These are phyloP conservation scores for Erebia palarica DNA, from an alignment of 2,888 invertebrate species.

Conservation along the genomic window DNA sequence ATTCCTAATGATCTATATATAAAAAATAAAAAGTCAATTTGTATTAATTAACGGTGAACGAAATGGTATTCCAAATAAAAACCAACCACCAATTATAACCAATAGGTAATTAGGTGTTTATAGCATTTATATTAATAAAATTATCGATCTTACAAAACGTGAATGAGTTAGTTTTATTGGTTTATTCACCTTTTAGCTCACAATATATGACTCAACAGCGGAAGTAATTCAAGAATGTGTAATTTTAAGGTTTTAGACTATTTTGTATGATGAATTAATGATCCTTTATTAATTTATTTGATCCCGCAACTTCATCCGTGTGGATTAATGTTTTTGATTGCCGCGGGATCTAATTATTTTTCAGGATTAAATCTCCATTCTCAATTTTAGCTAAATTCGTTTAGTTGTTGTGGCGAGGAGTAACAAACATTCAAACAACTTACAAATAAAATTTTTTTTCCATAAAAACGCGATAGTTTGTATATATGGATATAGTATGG, in stretches of 20 bases:
- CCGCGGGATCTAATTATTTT: too few relatives aligned
- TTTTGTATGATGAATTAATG: not conserved
- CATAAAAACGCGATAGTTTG: too few relatives aligned
- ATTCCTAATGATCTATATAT: constrained; percentile 8
- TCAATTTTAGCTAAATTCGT: too few relatives aligned
- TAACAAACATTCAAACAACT: too few relatives aligned
- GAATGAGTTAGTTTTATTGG: constrained; percentile 17
- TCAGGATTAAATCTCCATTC: too few relatives aligned
- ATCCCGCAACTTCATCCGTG: too few relatives aligned
- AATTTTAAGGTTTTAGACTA: not conserved
- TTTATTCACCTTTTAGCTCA: constrained; percentile 23
- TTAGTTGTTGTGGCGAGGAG: too few relatives aligned
- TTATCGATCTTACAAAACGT: not conserved
- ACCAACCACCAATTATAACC: too few relatives aligned
- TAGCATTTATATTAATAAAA: not conserved
- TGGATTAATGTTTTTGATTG: too few relatives aligned
- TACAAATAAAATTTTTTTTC: too few relatives aligned
- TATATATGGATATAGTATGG: too few relatives aligned
- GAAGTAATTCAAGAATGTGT: not conserved
- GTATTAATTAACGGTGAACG: not conserved
- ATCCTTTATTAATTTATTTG: too few relatives aligned
- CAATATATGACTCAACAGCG: not conserved
- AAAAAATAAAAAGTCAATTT: not conserved
- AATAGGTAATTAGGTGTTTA: constrained; percentile 6
- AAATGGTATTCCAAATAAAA: not conserved